These are phyloP conservation scores for Cacatua alba DNA, from an alignment of 2,113 vertebrate genomes.

Conservation along the genomic window DNA sequence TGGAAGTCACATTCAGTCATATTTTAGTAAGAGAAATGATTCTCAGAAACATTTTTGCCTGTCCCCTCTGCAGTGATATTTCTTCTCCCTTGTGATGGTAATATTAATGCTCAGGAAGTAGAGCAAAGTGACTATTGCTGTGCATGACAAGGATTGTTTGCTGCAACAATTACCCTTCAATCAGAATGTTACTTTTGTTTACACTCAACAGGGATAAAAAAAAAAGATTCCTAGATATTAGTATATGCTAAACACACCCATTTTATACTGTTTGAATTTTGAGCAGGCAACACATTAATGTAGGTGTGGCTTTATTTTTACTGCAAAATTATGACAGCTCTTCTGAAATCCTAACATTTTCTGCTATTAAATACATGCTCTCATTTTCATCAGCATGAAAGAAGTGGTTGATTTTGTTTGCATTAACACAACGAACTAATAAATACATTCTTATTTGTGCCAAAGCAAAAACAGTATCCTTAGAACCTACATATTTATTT, in stretches of 20 bases:
- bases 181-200: not conserved
- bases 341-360: conserved; percentile 12
- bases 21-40: not conserved
- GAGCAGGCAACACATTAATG: not conserved
- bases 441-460: not conserved
- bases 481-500: not conserved
- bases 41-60: not conserved
- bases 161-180: not conserved
- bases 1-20: not conserved
- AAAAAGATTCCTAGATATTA: not conserved
- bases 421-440: not conserved
- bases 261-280: not conserved
- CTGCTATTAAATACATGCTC: not conserved
- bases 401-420: not conserved
- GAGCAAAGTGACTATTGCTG: not conserved
- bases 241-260: not conserved
- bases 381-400: not conserved
- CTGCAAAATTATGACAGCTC: not conserved
- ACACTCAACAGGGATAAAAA: not conserved
- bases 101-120: not conserved
- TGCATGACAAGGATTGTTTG: not conserved
- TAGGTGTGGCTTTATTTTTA: not conserved
- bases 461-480: not conserved
- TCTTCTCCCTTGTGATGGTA: not conserved
- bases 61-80: not conserved